phyloP scores from a whole-genome alignment of 2,797 vertebrate species.

The Ceryle rudis region DNA sequence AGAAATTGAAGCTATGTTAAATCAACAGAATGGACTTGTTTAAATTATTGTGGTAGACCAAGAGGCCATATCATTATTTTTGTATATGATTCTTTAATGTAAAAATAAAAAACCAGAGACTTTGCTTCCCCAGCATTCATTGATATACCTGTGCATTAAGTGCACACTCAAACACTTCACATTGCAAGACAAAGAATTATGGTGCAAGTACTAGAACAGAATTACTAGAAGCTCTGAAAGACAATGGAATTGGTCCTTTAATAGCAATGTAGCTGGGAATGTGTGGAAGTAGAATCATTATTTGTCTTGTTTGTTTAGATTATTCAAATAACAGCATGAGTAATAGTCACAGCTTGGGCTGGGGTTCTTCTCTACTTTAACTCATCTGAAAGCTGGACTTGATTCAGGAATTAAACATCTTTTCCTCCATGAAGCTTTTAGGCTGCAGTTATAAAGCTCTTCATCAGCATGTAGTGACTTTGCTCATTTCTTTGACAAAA shows the following conservation, averaged over 20 bases:
- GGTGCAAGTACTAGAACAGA: background rate
- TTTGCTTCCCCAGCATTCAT: background rate
- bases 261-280: background rate
- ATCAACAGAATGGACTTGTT: conserved; percentile 5
- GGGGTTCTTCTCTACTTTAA: background rate
- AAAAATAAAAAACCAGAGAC: conserved; percentile 13
- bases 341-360: conserved; percentile 1
- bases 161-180: conserved; percentile 13
- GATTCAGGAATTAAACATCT: conserved; percentile 2
- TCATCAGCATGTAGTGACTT: conserved; percentile 43
- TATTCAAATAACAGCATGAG: conserved; percentile 7
- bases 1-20: conserved; percentile 8
- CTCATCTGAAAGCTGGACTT: background rate
- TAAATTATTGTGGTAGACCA: conserved; percentile 26
- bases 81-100: conserved; percentile 35
- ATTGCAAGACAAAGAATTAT: conserved; percentile 21
- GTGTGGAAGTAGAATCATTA: background rate
- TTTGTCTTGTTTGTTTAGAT: conserved; percentile 33
- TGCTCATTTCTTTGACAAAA: conserved; percentile 37
- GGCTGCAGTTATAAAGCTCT: conserved; percentile 10
- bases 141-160: conserved; percentile 22
- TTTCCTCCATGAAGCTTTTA: background rate
- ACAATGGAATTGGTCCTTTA: background rate
- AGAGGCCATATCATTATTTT: conserved; percentile 53
- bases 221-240: background rate